A percentile compares a stretch with the other conserved stretches of the same genome.
phyloP scores from a whole-genome alignment of 2,888 invertebrate species.

The Heliconius cydno region DNA sequence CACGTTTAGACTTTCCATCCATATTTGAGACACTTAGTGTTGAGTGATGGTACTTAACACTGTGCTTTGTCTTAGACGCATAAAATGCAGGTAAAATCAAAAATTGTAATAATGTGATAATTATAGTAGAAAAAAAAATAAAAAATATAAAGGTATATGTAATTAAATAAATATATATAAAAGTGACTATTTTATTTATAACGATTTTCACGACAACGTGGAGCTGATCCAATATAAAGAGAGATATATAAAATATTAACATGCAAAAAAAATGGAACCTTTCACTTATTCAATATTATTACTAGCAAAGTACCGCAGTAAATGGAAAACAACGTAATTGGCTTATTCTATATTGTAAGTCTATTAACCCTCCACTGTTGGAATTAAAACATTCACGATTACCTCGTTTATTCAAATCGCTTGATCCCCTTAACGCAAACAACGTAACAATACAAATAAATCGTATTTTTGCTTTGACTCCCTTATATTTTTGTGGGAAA shows the following conservation, averaged over 20 bases:
- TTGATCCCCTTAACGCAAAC: slow-evolving; percentile 28
- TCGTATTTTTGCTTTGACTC: slow-evolving; percentile 12
- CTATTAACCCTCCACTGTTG: slow-evolving; percentile 13
- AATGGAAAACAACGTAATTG: not conserved
- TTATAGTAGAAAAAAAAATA: too few species aligned
- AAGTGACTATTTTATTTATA: too few species aligned
- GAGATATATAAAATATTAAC: too few species aligned
- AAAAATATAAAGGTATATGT: too few species aligned
- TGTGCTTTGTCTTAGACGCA: not conserved
- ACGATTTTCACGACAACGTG: too few species aligned
- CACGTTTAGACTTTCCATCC: not conserved
- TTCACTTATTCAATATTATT: not conserved
- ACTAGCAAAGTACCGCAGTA: not conserved
- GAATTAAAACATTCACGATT: slow-evolving; percentile 26
- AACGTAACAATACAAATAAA: slow-evolving; percentile 20
- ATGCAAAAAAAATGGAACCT: not conserved
- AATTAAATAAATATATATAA: too few species aligned
- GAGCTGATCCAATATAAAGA: too few species aligned
- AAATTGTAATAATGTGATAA: too few species aligned
- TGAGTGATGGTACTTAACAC: not conserved
- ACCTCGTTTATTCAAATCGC: slow-evolving; percentile 24
- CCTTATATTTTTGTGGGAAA: not conserved
- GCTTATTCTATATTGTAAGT: slow-evolving; percentile 23
- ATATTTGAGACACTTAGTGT: not conserved
- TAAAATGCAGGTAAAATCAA: too few species aligned